A percentile compares a stretch with the other conserved stretches of the same genome.
Conservation (phyloP, 2,113 vertebrate genomes). For the Xenopus borealis region DNA sequence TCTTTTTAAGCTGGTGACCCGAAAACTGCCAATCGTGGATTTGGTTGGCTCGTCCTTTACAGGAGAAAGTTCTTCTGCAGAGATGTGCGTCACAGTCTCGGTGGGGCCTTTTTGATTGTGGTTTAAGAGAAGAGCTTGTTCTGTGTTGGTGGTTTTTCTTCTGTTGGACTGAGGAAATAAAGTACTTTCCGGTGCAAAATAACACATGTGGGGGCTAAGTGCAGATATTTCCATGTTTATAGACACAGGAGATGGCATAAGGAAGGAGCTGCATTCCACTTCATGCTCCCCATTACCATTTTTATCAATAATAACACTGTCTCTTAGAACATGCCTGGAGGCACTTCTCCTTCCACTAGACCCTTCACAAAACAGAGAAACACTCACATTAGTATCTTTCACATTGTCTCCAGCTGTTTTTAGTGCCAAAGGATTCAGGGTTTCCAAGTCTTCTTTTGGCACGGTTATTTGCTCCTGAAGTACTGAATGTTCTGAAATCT, state of each 20-base stretch:
- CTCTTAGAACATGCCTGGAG: slow-evolving; percentile 50
- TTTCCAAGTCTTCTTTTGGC: slow-evolving; percentile 20
- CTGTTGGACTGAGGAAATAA: slow-evolving; percentile 53
- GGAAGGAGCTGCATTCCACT: slow-evolving; percentile 7
- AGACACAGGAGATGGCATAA: slow-evolving; percentile 21
- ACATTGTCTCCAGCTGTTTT: slow-evolving; percentile 50
- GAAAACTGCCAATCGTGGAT: slow-evolving; percentile 19
- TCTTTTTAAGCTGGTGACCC: slow-evolving; percentile 49
- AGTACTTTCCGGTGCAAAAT: slow-evolving; percentile 61
- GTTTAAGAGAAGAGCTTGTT: slow-evolving; percentile 32
- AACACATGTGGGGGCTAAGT: slow-evolving; percentile 60
- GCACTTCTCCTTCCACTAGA: slow-evolving; percentile 50
- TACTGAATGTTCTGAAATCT: slow-evolving; percentile 19
- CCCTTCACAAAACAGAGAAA: slow-evolving; percentile 52
- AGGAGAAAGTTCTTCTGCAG: slow-evolving; percentile 8
- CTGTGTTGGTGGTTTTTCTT: slow-evolving; percentile 52
- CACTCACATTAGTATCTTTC: slow-evolving; percentile 56
- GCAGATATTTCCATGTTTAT: slow-evolving; percentile 14
- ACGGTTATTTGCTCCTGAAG: slow-evolving; percentile 18
- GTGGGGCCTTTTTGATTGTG: slow-evolving; percentile 46
- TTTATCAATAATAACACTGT: slow-evolving; percentile 45
- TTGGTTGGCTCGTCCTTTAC: slow-evolving; percentile 46
- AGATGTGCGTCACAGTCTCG: slow-evolving; percentile 35
- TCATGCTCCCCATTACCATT: slow-evolving; percentile 35
- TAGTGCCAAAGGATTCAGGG: background rate